These are phyloP conservation scores for Procavia capensis DNA, from an alignment of 2,113 vertebrate genomes.

Conservation along the genomic window DNA sequence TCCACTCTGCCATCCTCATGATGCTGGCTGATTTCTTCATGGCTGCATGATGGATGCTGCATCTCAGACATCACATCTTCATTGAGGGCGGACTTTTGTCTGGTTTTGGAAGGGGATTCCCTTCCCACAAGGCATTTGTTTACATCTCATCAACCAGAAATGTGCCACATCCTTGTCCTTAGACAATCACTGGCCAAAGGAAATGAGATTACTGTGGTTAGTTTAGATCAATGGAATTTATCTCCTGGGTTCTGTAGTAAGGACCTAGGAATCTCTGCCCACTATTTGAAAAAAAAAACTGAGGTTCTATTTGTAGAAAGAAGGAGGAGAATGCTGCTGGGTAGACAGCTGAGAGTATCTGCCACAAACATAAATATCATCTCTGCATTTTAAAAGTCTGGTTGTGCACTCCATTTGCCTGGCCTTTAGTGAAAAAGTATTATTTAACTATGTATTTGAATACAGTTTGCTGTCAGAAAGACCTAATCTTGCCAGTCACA, in stretches of 20 bases:
- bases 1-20: not conserved
- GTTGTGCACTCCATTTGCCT: not conserved
- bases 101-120: not conserved
- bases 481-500: not conserved
- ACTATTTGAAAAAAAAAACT: not conserved
- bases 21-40: not conserved
- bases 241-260: not conserved
- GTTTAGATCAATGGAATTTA: conserved; percentile 15
- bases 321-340: not conserved
- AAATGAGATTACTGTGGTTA: not conserved
- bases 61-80: not conserved
- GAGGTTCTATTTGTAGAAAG: conserved; percentile 28
- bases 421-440: not conserved
- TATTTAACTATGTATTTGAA: not conserved
- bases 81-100: not conserved
- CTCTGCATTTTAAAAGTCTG: conserved; percentile 48
- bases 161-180: not conserved
- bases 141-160: conserved; percentile 11
- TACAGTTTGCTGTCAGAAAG: not conserved
- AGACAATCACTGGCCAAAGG: conserved; percentile 4
- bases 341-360: not conserved
- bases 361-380: not conserved
- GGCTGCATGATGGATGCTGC: not conserved
- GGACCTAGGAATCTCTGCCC: not conserved
- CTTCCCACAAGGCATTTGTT: conserved; percentile 26